phyloP scores from a whole-genome alignment of 2,888 invertebrate species.

The Cheilosia vernalis region DNA sequence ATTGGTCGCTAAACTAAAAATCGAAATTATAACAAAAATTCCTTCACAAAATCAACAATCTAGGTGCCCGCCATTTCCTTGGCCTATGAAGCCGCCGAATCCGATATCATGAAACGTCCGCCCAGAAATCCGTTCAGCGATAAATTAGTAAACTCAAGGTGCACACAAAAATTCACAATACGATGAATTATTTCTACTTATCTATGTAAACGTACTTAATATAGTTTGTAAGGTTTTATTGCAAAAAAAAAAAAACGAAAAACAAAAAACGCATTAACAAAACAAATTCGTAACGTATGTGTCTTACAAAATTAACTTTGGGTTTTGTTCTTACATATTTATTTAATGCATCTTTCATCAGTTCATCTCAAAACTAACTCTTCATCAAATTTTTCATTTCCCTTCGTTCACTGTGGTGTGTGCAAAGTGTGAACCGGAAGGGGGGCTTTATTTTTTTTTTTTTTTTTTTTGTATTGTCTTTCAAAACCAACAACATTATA shows the following conservation, averaged over 20 bases:
- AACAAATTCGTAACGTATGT: conserved; percentile 47
- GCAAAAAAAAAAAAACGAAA: conserved; percentile 5
- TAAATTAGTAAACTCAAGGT: conserved; percentile 90
- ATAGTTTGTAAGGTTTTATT: conserved; percentile 67
- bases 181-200: conserved; percentile 46
- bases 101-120: conserved; percentile 94
- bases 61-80: conserved; percentile 92
- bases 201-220: conserved; percentile 54
- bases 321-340: conserved; percentile 31
- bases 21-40: conserved; percentile 52
- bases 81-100: conserved; percentile 93
- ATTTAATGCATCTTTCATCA: conserved; percentile 47
- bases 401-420: conserved; percentile 7
- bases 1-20: conserved; percentile 49
- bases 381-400: conserved; percentile 19
- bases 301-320: conserved; percentile 32
- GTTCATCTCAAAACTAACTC: conserved; percentile 23
- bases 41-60: conserved; percentile 69
- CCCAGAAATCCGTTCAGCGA: conserved; percentile 93
- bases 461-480: not conserved
- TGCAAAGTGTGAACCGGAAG: conserved; percentile 46
- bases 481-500: not conserved
- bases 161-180: conserved; percentile 77
- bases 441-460: conserved; percentile 41
- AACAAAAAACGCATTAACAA: conserved; percentile 53